phyloP scores from a whole-genome alignment of 2,797 vertebrate species.

The Falco columbarius region DNA sequence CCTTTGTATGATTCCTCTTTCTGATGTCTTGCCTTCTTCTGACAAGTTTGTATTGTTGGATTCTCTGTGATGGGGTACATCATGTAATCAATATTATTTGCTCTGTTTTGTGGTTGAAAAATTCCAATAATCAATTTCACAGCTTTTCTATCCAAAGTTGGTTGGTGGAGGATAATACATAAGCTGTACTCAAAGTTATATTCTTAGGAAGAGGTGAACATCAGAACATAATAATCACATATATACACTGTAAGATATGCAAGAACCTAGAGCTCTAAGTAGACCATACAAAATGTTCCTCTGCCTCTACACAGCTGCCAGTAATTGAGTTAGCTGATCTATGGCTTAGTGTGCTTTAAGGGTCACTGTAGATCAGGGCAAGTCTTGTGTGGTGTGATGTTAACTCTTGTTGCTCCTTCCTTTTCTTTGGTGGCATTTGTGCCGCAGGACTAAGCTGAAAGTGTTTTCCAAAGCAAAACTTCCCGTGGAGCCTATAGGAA shows the following conservation, averaged over 20 bases:
- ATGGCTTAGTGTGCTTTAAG: background rate
- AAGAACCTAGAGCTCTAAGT: background rate
- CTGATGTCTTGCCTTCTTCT: background rate
- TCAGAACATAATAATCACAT: background rate
- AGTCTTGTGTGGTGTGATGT: background rate
- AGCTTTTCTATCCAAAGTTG: background rate
- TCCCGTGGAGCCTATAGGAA: background rate
- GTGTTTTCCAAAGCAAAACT: background rate
- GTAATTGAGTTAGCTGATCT: background rate
- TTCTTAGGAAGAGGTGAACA: background rate
- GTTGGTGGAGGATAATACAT: background rate
- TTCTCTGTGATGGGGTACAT: background rate
- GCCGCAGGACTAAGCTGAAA: background rate
- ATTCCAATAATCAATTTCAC: background rate
- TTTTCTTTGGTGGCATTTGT: background rate
- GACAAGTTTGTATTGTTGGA: background rate
- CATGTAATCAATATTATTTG: background rate
- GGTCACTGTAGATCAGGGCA: background rate
- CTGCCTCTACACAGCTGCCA: background rate
- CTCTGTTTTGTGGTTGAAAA: background rate
- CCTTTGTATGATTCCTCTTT: background rate
- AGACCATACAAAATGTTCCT: background rate
- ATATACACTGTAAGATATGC: background rate
- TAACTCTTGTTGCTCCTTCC: background rate
- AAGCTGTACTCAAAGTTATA: background rate